Evolutionary conservation across 2,797 vertebrate genomes (phyloP), one percentile per base, ranked within the genome.

Genomic region (Gymnothorax javanicus): DNA sequence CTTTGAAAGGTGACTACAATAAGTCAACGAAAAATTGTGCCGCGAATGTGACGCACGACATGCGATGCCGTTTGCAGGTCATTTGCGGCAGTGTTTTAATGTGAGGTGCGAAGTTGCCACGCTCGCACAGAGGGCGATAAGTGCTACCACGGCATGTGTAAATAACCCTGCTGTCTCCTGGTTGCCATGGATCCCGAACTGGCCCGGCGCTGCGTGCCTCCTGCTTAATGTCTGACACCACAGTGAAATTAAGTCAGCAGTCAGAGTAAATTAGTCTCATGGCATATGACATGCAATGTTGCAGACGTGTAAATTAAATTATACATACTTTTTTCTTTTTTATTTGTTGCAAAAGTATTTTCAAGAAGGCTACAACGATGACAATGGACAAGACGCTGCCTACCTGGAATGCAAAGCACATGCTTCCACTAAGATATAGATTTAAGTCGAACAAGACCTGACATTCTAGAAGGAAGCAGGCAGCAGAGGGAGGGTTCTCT

Each of bases 201-300:
- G 82, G 56, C 82, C 62, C 82, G 8, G 8, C 15, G 8, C 20
- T 69, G 27, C 54, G 13, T 23, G 7, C 33, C 33, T 17, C 50
- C 23, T 43, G 7, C 64, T 8, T 33, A 54, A 77, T 15, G 43
- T 69, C 33, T 27, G 82, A 25, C 64, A 50, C 20, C 69, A 75
- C 86, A 7, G 69, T 9, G 73, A 73, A 84, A 77, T 50, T 73
- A 69, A 84, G 43, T 23, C 58, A 20, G 59, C 69, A 20, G 58
- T 57, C 83, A 27, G 82, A 75, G 20, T 77, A 25, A 62, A 87
- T 87, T 87, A 87, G 43, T 60, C 82, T 77, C 86, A 67, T 27
- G 64, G 33, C 43, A 75, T 58, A 59, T 27, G 13, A 58, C 43
- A 54, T 33, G 50, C 27, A 75, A 59, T 58, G 15, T 75, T 62